Base-by-base conservation (phyloP, 2,113 vertebrate genomes). In the Heptranchias perlo region DNA sequence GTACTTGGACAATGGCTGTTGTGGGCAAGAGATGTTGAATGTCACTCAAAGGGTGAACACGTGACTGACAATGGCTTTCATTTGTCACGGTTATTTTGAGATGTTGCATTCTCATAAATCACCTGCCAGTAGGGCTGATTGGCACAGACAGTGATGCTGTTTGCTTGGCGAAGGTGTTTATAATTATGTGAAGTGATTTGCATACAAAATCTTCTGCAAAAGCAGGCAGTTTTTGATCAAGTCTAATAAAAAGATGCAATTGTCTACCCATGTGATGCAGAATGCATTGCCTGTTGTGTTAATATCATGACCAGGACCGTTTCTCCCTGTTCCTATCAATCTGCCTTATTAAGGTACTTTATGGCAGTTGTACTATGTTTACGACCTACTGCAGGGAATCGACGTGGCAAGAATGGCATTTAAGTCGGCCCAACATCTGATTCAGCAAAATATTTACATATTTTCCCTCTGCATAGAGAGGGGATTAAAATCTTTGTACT, bases 181-280 rank as follows among this genome's bases (percentile, higher is more conserved):
- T 93, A 93, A 93, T 93, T 93, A 93, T 61, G 23, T 93, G 58
- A 62, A 44, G 54, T 62, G 58, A 93, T 93, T 93, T 93, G n/a
- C 89, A 62, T 93, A 39, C 52, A 93, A 62, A 93, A 62, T 93
- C 58, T 93, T 93, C 39, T 93, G 89, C 35, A 93, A 62, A 93
- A 58, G 31, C 87, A 58, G 52, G 31, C 87, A 61, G 54, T 58
- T 93, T 92, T 39, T 62, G 54, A 93, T 62, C n/a, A 82, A 44
- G 58, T 62, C 58, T 39, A 18, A 92, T 92, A 62, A 92, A 92
- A 61, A 92, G 16, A 61, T 58, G 6, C 62, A 78, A 44, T n/a
- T 92, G 54, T 58, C 54, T 92, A 21, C 1, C 49, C 13, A 89
- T 73, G 49, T 54, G 49, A 89, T 73, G 31, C 28, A 73, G 69